These are phyloP conservation scores for Crotophaga sulcirostris DNA, from an alignment of 2,113 vertebrate genomes.

Conservation along the genomic window DNA sequence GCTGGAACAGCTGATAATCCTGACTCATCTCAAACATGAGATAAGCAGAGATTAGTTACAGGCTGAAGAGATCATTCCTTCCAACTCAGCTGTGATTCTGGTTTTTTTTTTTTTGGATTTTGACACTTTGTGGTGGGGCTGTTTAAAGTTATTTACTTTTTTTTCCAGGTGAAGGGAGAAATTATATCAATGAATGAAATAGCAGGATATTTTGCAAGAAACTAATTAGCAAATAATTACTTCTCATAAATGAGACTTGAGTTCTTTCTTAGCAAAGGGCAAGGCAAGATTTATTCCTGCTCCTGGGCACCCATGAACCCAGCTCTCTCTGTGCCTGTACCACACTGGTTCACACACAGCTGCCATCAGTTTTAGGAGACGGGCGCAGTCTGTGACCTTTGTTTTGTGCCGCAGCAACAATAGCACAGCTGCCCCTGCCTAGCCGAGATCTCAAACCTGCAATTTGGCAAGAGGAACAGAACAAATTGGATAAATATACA, in stretches of 20 bases:
- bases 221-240: background rate
- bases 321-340: background rate
- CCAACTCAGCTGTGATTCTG: background rate
- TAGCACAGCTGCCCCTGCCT: constrained; percentile 74
- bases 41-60: background rate
- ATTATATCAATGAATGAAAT: background rate
- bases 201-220: background rate
- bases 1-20: background rate
- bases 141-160: background rate
- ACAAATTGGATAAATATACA: constrained; percentile 78
- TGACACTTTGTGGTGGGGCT: background rate
- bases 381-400: constrained; percentile 48
- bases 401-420: constrained; percentile 59
- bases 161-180: background rate
- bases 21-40: background rate
- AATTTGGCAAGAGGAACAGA: constrained; percentile 75
- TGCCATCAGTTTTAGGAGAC: background rate
- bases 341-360: background rate
- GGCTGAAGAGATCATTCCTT: background rate
- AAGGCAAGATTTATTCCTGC: background rate
- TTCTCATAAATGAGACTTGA: background rate
- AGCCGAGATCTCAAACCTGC: constrained; percentile 76
- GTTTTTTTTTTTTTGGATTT: background rate
- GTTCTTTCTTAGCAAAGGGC: background rate
- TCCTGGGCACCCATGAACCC: background rate